Base-by-base conservation (phyloP, 2,113 vertebrate genomes). In the Oceanodroma tethys region DNA sequence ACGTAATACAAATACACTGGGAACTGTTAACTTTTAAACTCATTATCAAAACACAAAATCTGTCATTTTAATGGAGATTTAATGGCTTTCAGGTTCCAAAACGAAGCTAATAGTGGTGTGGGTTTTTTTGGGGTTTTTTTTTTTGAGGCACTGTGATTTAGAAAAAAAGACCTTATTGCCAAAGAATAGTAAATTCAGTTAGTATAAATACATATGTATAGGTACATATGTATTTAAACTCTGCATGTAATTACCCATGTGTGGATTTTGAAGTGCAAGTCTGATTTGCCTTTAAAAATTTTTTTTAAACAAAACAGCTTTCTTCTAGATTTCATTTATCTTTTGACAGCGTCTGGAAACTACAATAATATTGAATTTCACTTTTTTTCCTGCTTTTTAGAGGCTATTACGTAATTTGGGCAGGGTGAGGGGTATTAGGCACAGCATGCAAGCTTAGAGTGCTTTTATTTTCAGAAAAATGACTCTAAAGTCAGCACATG, bases 341-440 rank as follows among this genome's bases (percentile, higher is more conserved):
- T 83, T 75, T 45, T 68, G 85, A 82, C 92, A 96, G 74, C 59
- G 88, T 95, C 92, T 95, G 87, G 62, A 71, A 96, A 73, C 70
- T 92, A 74, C 74, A 90, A 32, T 88, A 88, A 66, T 92, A 96
- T 5, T 93, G 66, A 91, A 86, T 93, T 95, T 95, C 85, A 88
- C 86, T 95, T 82, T 92, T 92, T 72, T 29, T 11, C 50, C 67
- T 76, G 43, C 58, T 76, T 90, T 94, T 95, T 73, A 73, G 76
- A 92, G 74, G 50, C 78, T 66, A 30, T 96, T 94, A 66, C 2
- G 1, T 93, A 36, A 84, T 94, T 85, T 93, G 90, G 62, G 62
- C 81, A 79, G 95, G 81, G 48, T 40, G 43, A 87, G 66, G 78
- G 36, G 27, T 29, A 16, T 71, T 60, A 72, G 67, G 88, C 87